Evolutionary conservation across 92 coral and sea anemone species (phyloP).

Genomic region (Zoanthus gigantus): DNA sequence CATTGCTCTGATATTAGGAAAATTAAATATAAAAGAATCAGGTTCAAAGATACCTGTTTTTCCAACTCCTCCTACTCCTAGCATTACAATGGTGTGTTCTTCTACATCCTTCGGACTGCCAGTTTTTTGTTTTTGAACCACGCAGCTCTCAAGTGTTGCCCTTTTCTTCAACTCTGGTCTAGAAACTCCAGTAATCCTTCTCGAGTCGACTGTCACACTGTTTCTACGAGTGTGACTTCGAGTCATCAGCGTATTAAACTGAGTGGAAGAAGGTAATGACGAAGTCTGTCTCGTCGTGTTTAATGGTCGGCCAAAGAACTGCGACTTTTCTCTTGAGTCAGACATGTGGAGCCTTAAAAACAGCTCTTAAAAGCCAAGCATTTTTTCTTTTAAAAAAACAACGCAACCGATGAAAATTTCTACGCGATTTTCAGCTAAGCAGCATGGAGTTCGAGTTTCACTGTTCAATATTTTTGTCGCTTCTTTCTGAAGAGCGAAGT

Average conservation of each 20-base stretch:
- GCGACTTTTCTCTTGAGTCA: slow-evolving; percentile 18
- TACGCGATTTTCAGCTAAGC: slow-evolving; percentile 20
- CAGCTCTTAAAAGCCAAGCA: neutral
- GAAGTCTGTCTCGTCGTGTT: slow-evolving; percentile 7
- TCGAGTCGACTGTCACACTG: neutral
- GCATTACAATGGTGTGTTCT: slow-evolving; percentile 82
- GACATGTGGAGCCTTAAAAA: slow-evolving; percentile 37
- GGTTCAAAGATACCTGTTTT: slow-evolving; percentile 77
- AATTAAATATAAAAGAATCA: too few relatives aligned
- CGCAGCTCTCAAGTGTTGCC: slow-evolving; percentile 6
- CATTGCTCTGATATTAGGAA: neutral
- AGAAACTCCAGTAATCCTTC: neutral
- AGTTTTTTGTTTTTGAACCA: neutral
- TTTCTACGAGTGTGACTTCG: slow-evolving; percentile 14
- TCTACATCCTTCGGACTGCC: slow-evolving; percentile 57
- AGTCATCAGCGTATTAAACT: neutral
- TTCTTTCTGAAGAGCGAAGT: neutral
- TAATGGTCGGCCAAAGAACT: neutral
- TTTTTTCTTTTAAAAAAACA: neutral
- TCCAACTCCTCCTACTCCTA: slow-evolving; percentile 95
- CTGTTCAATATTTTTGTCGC: neutral
- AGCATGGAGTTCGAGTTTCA: slow-evolving; percentile 7
- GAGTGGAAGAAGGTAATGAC: neutral
- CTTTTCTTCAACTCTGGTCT: slow-evolving; percentile 31
- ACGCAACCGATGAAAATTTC: neutral